Evolutionary conservation across 2,888 invertebrate genomes (phyloP).

Genomic region (Belgica antarctica): DNA sequence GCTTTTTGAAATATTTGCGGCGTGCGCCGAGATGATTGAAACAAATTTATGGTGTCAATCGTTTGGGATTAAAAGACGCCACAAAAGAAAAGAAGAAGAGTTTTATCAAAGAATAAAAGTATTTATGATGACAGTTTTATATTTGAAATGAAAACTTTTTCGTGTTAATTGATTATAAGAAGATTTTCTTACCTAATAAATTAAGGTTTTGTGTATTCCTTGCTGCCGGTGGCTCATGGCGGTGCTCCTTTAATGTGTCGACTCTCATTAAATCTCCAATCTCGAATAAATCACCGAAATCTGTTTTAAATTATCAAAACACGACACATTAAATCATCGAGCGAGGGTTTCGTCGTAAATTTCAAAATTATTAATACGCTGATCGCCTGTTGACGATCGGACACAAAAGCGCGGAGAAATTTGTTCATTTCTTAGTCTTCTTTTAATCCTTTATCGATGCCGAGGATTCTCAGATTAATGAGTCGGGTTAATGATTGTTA

Average conservation of each 20-base stretch:
- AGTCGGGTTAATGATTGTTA: background rate
- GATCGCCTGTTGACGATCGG: background rate
- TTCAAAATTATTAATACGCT: slow-evolving; percentile 28
- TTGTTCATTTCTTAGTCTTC: background rate
- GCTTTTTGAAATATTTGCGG: no score
- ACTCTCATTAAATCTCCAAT: no score
- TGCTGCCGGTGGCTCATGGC: background rate
- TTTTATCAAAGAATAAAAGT: background rate
- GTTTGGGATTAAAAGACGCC: no score
- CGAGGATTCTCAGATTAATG: slow-evolving; percentile 7
- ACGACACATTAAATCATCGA: slow-evolving; percentile 32
- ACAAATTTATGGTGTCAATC: slow-evolving; percentile 29
- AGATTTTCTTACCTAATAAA: slow-evolving; percentile 18
- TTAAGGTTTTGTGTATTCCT: background rate
- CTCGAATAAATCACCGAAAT: slow-evolving; percentile 34
- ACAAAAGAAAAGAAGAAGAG: background rate
- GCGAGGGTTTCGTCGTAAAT: background rate
- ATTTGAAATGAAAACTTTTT: background rate
- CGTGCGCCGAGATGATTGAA: slow-evolving; percentile 19
- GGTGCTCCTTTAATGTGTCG: slow-evolving; percentile 26
- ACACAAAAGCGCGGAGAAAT: slow-evolving; percentile 10
- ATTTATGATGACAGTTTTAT: slow-evolving; percentile 40
- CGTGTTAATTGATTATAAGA: slow-evolving; percentile 40
- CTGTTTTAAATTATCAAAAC: slow-evolving; percentile 26
- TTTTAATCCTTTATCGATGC: slow-evolving; percentile 9